These are phyloP conservation scores for Danionella dracula DNA, from an alignment of 2,797 vertebrate species.

Conservation along the genomic window DNA sequence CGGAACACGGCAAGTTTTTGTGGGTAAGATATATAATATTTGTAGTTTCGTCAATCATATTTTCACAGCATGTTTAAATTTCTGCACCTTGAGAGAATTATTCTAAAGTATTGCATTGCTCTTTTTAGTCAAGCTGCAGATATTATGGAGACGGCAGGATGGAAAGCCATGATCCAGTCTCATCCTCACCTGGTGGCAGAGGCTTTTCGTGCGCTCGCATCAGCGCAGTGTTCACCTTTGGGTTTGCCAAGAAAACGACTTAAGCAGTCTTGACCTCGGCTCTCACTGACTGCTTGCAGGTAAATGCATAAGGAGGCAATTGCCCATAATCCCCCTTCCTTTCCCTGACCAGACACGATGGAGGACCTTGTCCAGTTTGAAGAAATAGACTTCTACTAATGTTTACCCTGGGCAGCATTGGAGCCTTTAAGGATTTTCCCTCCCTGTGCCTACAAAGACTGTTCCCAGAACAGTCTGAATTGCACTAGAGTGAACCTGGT, in stretches of 20 bases:
- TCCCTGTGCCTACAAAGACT: slow-evolving; percentile 38
- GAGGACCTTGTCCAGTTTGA: slow-evolving; percentile 28
- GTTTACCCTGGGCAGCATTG: slow-evolving; percentile 34
- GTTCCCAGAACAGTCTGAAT: slow-evolving; percentile 44
- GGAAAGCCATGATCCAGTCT: slow-evolving; percentile 99
- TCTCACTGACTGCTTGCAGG: slow-evolving; percentile 21
- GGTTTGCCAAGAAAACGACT: slow-evolving; percentile 48
- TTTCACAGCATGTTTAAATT: too few relatives aligned
- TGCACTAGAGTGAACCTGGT: slow-evolving; percentile 49
- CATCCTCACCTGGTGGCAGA: slow-evolving; percentile 98
- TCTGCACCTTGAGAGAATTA: too few relatives aligned
- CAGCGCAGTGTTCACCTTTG: slow-evolving; percentile 48
- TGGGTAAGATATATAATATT: too few relatives aligned
- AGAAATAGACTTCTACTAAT: slow-evolving; percentile 30
- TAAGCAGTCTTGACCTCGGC: slow-evolving; percentile 47
- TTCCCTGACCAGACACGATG: slow-evolving; percentile 18
- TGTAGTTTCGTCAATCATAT: too few relatives aligned
- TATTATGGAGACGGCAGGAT: slow-evolving; percentile 98
- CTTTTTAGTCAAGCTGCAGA: slow-evolving; percentile 88
- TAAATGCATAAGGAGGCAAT: slow-evolving; percentile 14
- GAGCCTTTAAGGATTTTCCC: slow-evolving; percentile 42
- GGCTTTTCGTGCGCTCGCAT: slow-evolving; percentile 87
- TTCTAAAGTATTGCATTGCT: slow-evolving; percentile 34
- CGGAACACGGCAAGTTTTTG: too few relatives aligned
- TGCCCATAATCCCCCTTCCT: background rate